A percentile compares a stretch with the other conserved stretches of the same genome.
Conservation (phyloP, 2,113 vertebrate species). For the Salvelinus namaycush region DNA sequence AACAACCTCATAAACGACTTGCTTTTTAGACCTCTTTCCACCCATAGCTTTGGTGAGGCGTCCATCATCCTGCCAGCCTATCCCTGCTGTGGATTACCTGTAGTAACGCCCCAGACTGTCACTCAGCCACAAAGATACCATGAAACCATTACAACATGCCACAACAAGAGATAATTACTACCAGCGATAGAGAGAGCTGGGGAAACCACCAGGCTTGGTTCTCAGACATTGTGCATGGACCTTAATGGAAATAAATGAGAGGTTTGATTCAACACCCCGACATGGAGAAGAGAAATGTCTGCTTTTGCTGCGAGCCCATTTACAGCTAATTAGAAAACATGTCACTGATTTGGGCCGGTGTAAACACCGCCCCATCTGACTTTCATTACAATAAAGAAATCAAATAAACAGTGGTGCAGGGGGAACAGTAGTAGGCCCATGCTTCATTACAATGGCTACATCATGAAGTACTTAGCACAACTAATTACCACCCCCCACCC, state of each 20-base stretch:
- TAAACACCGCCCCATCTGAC: slow-evolving; percentile 90
- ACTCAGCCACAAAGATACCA: neutral
- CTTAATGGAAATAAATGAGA: slow-evolving; percentile 40
- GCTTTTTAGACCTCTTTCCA: neutral
- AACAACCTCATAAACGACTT: neutral
- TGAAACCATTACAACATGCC: neutral
- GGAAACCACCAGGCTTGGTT: slow-evolving; percentile 30
- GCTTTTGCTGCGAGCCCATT: slow-evolving; percentile 49
- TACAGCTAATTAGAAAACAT: slow-evolving; percentile 73
- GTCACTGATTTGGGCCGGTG: slow-evolving; percentile 72
- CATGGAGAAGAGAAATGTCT: slow-evolving; percentile 15
- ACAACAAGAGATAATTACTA: slow-evolving; percentile 30
- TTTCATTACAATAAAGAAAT: slow-evolving; percentile 90
- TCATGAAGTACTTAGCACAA: slow-evolving; percentile 73
- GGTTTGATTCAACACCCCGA: slow-evolving; percentile 35
- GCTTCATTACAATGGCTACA: slow-evolving; percentile 75
- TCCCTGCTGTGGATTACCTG: no score
- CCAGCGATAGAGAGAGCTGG: slow-evolving; percentile 26
- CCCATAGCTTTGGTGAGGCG: no score
- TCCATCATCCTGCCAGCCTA: neutral
- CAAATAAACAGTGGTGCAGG: slow-evolving; percentile 81
- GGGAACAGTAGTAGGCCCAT: slow-evolving; percentile 74
- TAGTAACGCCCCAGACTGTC: neutral
- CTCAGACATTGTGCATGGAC: slow-evolving; percentile 22
- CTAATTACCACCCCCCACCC: slow-evolving; percentile 73